These are phyloP conservation scores for Dufourea novaeangliae DNA, from an alignment of 1,140 invertebrate genomes.

Conservation along the genomic window DNA sequence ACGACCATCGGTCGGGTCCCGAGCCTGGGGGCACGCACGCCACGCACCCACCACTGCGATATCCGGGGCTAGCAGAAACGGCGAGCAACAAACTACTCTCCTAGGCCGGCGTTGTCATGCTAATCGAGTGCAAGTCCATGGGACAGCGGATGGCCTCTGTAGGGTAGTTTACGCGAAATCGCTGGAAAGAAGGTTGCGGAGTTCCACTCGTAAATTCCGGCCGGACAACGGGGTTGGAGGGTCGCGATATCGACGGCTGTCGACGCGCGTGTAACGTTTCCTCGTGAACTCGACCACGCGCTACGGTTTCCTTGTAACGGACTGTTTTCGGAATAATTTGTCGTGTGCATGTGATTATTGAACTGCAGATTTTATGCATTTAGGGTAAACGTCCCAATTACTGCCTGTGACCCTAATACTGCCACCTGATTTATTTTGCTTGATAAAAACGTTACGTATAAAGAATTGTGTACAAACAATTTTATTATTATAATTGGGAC, in stretches of 20 bases:
- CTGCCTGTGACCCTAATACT: no score
- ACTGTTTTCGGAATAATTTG: background rate
- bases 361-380: no score
- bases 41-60: background rate
- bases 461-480: no score
- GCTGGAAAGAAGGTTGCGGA: constrained; percentile 4
- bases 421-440: no score
- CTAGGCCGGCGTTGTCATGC: constrained; percentile 71
- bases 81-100: constrained; percentile 68
- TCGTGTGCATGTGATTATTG: background rate
- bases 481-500: no score
- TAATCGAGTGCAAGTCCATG: constrained; percentile 71
- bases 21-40: background rate
- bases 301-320: background rate
- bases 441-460: no score
- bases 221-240: constrained; percentile 6
- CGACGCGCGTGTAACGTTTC: constrained; percentile 2
- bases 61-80: constrained; percentile 10
- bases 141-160: constrained; percentile 42
- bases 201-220: constrained; percentile 46
- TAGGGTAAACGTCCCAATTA: no score
- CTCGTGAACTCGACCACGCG: background rate
- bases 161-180: constrained; percentile 48
- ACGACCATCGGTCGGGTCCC: constrained; percentile 5
- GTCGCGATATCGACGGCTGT: background rate